phyloP scores from a whole-genome alignment of 2,888 invertebrate genomes.

The Hemaris fuciformis region DNA sequence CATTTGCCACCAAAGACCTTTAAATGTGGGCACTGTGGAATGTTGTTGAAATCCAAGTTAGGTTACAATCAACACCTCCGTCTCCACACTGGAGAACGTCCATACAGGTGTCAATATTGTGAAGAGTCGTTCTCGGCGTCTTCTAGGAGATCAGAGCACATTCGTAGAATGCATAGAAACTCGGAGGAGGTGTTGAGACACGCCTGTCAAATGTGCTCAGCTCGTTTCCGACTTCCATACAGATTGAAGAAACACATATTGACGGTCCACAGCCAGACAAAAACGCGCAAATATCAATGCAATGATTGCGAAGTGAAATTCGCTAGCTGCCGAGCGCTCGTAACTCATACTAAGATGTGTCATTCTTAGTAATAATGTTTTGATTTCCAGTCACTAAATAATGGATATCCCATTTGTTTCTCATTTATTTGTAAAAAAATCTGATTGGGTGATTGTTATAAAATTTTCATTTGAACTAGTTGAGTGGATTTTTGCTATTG shows the following conservation, averaged over 20 bases:
- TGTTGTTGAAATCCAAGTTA: conserved; percentile 52
- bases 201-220: conserved; percentile 56
- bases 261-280: conserved; percentile 41
- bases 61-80: conserved; percentile 65
- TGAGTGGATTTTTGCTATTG: too few relatives aligned
- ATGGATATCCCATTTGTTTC: too few relatives aligned
- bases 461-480: too few relatives aligned
- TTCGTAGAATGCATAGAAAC: conserved; percentile 50
- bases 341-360: conserved; percentile 57
- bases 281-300: conserved; percentile 45
- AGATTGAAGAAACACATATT: conserved; percentile 52
- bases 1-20: conserved; percentile 41
- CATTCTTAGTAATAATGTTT: conserved; percentile 23
- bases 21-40: conserved; percentile 56
- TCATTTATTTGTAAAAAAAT: too few relatives aligned
- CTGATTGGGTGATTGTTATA: too few relatives aligned
- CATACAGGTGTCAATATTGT: conserved; percentile 59
- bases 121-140: conserved; percentile 63
- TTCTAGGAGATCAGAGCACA: conserved; percentile 63
- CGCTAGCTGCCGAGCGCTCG: conserved; percentile 49
- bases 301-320: conserved; percentile 54
- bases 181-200: conserved; percentile 45
- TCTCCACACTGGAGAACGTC: conserved; percentile 65
- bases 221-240: conserved; percentile 55
- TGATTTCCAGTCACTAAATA: not conserved